Evolutionary conservation across 2,113 vertebrate genomes (phyloP).

Genomic region (Grammomys surdaster): DNA sequence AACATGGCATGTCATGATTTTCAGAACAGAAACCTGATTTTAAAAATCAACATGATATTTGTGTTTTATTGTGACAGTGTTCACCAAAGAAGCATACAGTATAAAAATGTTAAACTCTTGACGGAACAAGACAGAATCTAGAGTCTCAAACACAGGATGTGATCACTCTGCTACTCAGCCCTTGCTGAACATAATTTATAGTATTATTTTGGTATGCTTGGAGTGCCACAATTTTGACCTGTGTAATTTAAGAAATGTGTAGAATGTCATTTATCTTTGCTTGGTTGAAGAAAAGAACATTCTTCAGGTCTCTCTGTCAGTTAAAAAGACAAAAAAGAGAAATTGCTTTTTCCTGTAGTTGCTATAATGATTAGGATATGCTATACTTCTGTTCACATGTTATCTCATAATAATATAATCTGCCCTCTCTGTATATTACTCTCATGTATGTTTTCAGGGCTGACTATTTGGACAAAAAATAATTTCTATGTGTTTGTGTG

Average conservation of each 20-base stretch:
- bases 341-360: background rate
- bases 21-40: background rate
- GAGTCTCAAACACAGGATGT: background rate
- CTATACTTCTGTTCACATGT: background rate
- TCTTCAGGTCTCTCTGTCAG: background rate
- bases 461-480: background rate
- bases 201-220: background rate
- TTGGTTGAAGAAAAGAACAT: background rate
- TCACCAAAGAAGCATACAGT: background rate
- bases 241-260: background rate
- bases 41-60: background rate
- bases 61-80: accelerated
- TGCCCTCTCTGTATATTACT: background rate
- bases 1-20: too few species aligned
- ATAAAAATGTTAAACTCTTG: background rate
- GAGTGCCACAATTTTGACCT: background rate
- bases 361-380: background rate
- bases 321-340: background rate
- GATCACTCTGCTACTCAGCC: background rate
- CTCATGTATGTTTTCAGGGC: background rate
- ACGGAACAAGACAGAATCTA: background rate
- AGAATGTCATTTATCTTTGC: background rate
- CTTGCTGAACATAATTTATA: background rate
- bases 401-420: background rate
- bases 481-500: background rate